Evolutionary conservation across 1,140 invertebrate species (phyloP), one percentile per base, ranked within the genome.

Genomic region (Bombus soroeensis): DNA sequence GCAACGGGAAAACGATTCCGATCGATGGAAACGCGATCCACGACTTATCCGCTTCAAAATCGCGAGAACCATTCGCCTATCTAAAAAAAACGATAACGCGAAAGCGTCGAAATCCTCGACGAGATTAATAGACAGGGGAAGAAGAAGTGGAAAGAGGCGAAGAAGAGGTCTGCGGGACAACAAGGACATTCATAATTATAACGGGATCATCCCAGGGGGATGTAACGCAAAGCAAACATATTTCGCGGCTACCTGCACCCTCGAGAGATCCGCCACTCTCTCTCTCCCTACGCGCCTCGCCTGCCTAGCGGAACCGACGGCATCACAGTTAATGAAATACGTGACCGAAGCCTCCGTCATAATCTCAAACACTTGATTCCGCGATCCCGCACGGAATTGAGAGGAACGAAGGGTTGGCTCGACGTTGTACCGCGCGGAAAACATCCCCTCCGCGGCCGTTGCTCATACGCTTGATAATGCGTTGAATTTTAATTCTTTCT

Each of bases 341-440:
- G 94, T 95, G 94, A 95, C 94, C 94, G 93, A 92, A 93, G 92
- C 92, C 92, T 93, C 83, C 91, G 93, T 95, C 94, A 95, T 95
- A 94, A 95, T 94, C 94, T 95, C 94, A 93, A 94, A 94, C 94
- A 94, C 93, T 95, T 94, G 94, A 94, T 95, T 95, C 90, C 92
- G 88, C 90, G 89, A 82, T 77, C 88, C 86, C 85, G 83, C 72
- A 59, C 81, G 88, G 87, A 86, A 90, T 88, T 85, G 86, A 89
- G 87, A 81, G 66, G 72, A 64, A 73, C 71, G 57, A 75, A 83
- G 82, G 86, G 70, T 41, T 43, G 86, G 81, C 70, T 71, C 77
- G 37, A 39, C 62, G 81, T 81, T 68, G 57, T n/a, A 39, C 70
- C 83, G 87, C 68, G 77, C 68, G 83, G 73, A 71, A 77, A 82